These are phyloP conservation scores for Diaphora mendica DNA, from an alignment of 2,888 invertebrate species.

Conservation along the genomic window DNA sequence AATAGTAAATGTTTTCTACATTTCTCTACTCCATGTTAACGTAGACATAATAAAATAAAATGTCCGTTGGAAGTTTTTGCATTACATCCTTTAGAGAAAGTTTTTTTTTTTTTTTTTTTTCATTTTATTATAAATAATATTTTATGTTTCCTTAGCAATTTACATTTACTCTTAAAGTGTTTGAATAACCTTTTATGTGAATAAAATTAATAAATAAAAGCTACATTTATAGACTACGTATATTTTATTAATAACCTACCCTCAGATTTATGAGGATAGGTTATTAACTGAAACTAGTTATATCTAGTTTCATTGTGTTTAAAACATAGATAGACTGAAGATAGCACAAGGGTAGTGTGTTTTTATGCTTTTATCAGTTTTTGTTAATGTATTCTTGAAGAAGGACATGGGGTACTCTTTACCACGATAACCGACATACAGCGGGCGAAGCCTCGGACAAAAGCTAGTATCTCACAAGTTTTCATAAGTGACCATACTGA, in stretches of 20 bases:
- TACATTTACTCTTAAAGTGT: not conserved
- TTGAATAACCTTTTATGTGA: not conserved
- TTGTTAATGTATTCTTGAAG: no score
- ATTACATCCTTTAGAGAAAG: slow-evolving; percentile 26
- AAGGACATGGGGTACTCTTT: no score
- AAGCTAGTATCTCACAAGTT: not conserved
- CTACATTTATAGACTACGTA: no score
- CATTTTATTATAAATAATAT: slow-evolving; percentile 5
- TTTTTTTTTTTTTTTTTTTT: slow-evolving; percentile 22
- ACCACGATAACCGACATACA: no score
- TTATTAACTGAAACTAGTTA: no score
- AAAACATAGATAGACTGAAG: no score
- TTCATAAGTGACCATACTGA: not conserved
- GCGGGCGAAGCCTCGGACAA: no score
- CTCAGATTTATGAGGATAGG: no score
- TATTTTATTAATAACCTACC: no score
- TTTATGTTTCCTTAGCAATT: slow-evolving; percentile 10
- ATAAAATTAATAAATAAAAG: not conserved
- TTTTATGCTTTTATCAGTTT: no score
- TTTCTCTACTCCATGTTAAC: slow-evolving; percentile 31
- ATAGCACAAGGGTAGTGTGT: no score
- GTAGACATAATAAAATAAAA: slow-evolving; percentile 33
- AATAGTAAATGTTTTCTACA: slow-evolving; percentile 27
- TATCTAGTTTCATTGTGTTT: no score
- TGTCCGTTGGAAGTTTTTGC: slow-evolving; percentile 27